A percentile compares a stretch with the other conserved stretches of the same genome.
phyloP scores from a whole-genome alignment of 92 coral and sea anemone species.

The Phenganax marumi region DNA sequence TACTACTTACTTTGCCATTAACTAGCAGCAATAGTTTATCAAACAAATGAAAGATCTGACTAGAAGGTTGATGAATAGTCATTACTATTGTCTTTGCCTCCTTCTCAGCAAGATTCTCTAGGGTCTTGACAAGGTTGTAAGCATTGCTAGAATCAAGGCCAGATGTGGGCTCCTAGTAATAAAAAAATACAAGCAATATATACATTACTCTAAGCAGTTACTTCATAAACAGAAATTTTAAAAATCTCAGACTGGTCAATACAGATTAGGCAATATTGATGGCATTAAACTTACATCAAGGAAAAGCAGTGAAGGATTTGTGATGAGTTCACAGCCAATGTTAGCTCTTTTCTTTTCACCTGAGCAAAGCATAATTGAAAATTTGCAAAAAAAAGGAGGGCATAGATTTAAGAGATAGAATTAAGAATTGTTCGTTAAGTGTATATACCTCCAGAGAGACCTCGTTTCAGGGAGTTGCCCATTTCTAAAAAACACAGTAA shows the following conservation, averaged over 20 bases:
- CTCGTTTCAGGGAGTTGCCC: slow-evolving; percentile 78
- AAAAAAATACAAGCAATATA: background rate
- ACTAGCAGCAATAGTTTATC: slow-evolving; percentile 82
- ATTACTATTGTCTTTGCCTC: slow-evolving; percentile 81
- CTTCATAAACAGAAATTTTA: background rate
- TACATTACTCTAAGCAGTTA: background rate
- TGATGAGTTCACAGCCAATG: slow-evolving; percentile 90
- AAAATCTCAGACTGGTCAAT: background rate
- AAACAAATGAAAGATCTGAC: slow-evolving; percentile 92
- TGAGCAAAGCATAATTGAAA: slow-evolving; percentile 6
- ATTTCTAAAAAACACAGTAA: slow-evolving; percentile 60
- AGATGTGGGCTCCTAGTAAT: slow-evolving; percentile 84
- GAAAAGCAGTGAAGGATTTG: slow-evolving; percentile 84
- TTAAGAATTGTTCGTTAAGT: background rate
- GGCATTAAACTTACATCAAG: slow-evolving; percentile 75
- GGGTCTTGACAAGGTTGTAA: slow-evolving; percentile 71
- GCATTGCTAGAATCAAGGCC: slow-evolving; percentile 96
- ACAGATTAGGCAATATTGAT: too few species aligned
- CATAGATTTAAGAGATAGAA: background rate
- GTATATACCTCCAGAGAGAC: slow-evolving; percentile 85
- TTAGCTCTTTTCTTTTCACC: slow-evolving; percentile 98
- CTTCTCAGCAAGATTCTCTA: slow-evolving; percentile 68
- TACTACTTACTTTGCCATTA: slow-evolving; percentile 75
- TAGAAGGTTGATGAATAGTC: slow-evolving; percentile 94
- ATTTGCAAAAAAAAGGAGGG: background rate